These are phyloP conservation scores for Poeciliopsis infans DNA, from an alignment of 2,797 vertebrate genomes.

Conservation along the genomic window DNA sequence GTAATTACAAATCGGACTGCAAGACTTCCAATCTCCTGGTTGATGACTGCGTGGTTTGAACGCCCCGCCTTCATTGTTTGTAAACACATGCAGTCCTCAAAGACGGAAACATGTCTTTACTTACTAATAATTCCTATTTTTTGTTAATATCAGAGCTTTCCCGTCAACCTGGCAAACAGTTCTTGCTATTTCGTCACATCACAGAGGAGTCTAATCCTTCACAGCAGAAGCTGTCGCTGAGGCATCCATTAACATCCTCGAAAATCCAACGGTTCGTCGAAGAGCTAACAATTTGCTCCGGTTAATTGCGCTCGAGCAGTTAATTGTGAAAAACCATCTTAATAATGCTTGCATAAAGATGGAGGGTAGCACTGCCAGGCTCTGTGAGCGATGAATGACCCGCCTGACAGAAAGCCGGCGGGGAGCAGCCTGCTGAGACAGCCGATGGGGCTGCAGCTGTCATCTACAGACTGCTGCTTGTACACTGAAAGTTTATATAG, in stretches of 20 bases:
- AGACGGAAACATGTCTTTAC: neutral
- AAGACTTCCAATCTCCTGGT: slow-evolving; percentile 15
- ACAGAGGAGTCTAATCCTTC: neutral
- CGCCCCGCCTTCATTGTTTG: slow-evolving; percentile 72
- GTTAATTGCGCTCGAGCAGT: fast-evolving
- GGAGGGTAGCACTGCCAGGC: slow-evolving; percentile 15
- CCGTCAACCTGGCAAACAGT: neutral
- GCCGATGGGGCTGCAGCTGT: slow-evolving; percentile 47
- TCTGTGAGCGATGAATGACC: slow-evolving; percentile 59
- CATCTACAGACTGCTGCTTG: neutral
- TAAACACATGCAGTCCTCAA: slow-evolving; percentile 62
- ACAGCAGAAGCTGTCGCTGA: neutral
- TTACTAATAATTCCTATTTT: neutral
- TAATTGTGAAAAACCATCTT: too few species aligned
- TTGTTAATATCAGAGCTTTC: fast-evolving
- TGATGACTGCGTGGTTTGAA: slow-evolving; percentile 58
- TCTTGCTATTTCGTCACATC: neutral
- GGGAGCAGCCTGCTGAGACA: slow-evolving; percentile 29
- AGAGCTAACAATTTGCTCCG: too few species aligned
- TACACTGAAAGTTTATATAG: neutral
- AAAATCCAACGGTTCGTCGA: neutral
- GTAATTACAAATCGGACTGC: neutral
- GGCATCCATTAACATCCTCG: neutral
- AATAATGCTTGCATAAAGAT: neutral
- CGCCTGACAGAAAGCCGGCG: slow-evolving; percentile 45